Conservation (phyloP, 2,113 vertebrate species). For the Jaculus jaculus region DNA sequence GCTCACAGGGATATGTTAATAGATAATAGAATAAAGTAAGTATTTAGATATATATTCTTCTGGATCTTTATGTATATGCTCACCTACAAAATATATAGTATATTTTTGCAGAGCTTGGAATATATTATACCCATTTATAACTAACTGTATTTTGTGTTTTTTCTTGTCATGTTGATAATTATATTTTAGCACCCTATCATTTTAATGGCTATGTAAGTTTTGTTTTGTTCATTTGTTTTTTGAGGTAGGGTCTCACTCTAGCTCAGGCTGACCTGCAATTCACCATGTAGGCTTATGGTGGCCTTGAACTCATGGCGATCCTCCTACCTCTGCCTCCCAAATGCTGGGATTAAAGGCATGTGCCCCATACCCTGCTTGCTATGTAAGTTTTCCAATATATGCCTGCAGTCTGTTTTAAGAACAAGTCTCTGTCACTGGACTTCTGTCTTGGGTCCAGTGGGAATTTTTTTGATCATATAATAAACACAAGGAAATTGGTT, state of each 20-base stretch:
- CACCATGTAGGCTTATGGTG: too few relatives aligned
- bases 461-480: not conserved
- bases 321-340: too few relatives aligned
- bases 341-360: too few relatives aligned
- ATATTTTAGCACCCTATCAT: not conserved
- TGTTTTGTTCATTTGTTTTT: too few relatives aligned
- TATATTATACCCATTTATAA: not conserved
- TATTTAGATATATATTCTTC: not conserved
- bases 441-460: not conserved
- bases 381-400: not conserved
- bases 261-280: too few relatives aligned
- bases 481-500: not conserved
- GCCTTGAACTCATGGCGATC: too few relatives aligned
- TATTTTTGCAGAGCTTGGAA: slow-evolving; percentile 28
- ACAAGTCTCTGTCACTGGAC: not conserved
- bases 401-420: not conserved
- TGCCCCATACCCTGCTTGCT: too few relatives aligned
- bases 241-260: too few relatives aligned
- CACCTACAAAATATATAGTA: not conserved
- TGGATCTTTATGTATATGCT: not conserved
- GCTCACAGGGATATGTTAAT: not conserved
- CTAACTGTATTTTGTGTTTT: not conserved
- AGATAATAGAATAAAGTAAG: not conserved
- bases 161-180: not conserved
- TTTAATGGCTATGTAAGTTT: slow-evolving; percentile 32